Evolutionary conservation across 2,797 vertebrate genomes (phyloP).

Genomic region (Graptemys geographica): DNA sequence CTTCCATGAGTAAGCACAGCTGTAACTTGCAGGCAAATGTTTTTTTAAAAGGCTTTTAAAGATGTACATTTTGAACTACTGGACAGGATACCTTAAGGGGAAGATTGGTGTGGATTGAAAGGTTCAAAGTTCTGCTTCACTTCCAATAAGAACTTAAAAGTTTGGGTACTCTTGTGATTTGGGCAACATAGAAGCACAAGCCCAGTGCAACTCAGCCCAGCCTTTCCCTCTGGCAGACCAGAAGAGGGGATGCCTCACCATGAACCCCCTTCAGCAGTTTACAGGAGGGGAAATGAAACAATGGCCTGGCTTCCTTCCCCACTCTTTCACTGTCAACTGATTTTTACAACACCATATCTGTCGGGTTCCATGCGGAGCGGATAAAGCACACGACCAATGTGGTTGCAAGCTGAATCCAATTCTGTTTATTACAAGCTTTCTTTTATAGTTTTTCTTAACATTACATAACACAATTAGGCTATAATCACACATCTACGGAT

Average conservation of each 20-base stretch:
- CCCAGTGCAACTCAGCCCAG: neutral
- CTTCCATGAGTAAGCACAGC: constrained; percentile 7
- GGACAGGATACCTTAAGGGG: neutral
- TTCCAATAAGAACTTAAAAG: neutral
- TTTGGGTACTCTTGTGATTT: neutral
- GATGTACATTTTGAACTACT: neutral
- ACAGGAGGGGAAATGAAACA: neutral
- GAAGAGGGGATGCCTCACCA: neutral
- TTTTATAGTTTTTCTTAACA: no score
- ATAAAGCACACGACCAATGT: no score
- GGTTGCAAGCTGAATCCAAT: no score
- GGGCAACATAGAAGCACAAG: constrained; percentile 24
- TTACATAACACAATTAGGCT: no score
- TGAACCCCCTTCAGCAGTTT: neutral
- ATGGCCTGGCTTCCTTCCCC: neutral
- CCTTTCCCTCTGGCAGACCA: neutral
- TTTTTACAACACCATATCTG: neutral
- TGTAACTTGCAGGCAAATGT: neutral
- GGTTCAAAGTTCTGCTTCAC: neutral
- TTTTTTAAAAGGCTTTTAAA: neutral
- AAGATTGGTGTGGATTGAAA: neutral
- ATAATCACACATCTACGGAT: no score
- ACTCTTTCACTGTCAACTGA: neutral
- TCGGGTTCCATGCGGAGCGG: no score
- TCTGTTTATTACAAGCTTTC: no score